phyloP scores from a whole-genome alignment of 2,113 vertebrate genomes.

The Tenrec ecaudatus region DNA sequence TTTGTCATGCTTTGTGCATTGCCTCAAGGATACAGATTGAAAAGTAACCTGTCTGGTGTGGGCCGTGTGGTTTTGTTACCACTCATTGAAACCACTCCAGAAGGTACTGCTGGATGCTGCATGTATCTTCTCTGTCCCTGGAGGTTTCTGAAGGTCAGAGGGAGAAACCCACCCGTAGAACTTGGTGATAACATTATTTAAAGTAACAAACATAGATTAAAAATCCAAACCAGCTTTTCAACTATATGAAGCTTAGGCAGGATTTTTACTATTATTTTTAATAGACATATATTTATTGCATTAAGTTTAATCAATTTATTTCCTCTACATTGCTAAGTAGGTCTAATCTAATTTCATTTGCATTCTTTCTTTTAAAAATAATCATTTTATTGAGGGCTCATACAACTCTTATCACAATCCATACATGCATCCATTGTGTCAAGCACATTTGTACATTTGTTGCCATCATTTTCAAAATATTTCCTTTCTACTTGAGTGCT shows the following conservation, averaged over 20 bases:
- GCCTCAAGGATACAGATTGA: neutral
- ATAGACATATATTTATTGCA: no score
- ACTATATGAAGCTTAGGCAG: neutral
- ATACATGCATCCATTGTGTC: no score
- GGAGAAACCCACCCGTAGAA: neutral
- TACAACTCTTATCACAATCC: no score
- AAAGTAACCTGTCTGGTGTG: neutral
- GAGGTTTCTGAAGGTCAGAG: constrained; percentile 30
- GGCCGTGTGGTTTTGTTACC: neutral
- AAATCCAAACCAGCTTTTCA: constrained; percentile 15
- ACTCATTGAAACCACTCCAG: neutral
- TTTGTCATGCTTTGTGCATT: neutral
- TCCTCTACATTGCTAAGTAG: no score
- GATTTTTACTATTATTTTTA: no score
- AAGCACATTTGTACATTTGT: no score
- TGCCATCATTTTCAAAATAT: no score
- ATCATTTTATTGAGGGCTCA: no score
- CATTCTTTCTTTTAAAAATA: no score
- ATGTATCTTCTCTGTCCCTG: neutral
- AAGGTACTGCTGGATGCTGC: neutral
- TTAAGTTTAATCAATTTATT: no score
- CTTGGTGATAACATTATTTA: neutral
- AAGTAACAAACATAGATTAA: neutral
- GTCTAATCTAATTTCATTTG: no score
- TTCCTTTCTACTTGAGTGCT: no score